phyloP scores from a whole-genome alignment of 2,113 vertebrate genomes.

The Jacana jacana region DNA sequence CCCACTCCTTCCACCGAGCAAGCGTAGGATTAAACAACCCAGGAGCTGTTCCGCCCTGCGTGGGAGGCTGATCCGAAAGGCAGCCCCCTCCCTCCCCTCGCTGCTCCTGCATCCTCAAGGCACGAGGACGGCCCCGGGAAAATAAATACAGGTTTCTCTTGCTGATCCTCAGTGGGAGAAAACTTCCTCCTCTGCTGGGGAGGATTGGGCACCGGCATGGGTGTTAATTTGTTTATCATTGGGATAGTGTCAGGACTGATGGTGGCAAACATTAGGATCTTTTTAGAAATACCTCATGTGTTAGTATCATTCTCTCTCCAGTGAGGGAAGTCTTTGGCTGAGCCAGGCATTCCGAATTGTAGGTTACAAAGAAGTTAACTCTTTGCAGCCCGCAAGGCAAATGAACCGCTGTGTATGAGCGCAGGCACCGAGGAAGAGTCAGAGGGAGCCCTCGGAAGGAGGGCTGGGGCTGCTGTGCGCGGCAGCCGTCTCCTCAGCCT shows the following conservation, averaged over 20 bases:
- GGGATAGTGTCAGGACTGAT: not conserved
- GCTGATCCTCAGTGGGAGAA: not conserved
- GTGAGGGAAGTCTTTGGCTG: not conserved
- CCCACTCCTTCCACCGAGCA: accelerated
- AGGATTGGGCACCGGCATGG: accelerated
- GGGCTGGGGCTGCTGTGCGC: not conserved
- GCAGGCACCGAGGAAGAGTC: not conserved
- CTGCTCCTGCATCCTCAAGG: not conserved
- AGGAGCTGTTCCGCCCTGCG: not conserved
- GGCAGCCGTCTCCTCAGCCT: not conserved
- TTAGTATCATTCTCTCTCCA: not conserved
- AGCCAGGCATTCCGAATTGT: not conserved
- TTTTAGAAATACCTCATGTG: not conserved
- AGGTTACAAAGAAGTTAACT: not conserved
- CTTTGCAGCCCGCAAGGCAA: not conserved
- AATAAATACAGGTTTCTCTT: accelerated
- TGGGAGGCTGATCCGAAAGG: not conserved
- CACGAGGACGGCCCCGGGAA: not conserved
- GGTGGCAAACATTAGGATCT: not conserved
- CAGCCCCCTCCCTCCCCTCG: not conserved
- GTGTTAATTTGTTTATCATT: not conserved
- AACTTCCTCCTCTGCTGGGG: not conserved
- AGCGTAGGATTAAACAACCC: not conserved
- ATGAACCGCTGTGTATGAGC: not conserved
- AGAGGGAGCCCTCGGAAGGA: not conserved